phyloP scores from a whole-genome alignment of 2,113 vertebrate genomes.

The Steatornis caripensis region DNA sequence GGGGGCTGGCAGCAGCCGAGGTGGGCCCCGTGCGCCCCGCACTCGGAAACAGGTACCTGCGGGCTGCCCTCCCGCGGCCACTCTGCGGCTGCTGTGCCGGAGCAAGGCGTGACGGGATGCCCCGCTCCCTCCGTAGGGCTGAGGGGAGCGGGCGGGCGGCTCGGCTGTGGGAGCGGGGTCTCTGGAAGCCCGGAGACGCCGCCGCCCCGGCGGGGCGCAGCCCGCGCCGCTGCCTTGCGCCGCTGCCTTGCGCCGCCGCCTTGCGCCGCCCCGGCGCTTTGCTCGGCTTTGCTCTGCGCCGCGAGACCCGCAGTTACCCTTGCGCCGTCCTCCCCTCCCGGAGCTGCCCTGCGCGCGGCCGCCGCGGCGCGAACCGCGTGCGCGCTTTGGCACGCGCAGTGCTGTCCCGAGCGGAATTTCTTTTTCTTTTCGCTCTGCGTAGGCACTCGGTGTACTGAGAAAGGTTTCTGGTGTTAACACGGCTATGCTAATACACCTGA shows the following conservation, averaged over 20 bases:
- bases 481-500: fast-evolving
- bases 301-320: too few relatives aligned
- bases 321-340: fast-evolving
- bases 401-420: too few relatives aligned
- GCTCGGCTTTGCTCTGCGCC: fast-evolving
- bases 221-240: too few relatives aligned
- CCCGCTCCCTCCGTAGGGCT: neutral
- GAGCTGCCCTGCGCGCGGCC: fast-evolving
- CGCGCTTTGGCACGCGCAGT: fast-evolving
- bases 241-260: fast-evolving
- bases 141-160: neutral
- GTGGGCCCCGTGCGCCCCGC: fast-evolving
- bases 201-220: neutral
- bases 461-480: neutral
- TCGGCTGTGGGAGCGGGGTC: too few relatives aligned
- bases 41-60: neutral
- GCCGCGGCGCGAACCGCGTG: fast-evolving
- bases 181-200: neutral
- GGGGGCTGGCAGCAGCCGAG: fast-evolving
- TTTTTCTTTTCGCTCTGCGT: too few relatives aligned
- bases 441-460: neutral
- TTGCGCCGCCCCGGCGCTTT: neutral
- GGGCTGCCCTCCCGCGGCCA: fast-evolving
- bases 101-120: too few relatives aligned
- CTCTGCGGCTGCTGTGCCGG: neutral